Base-by-base conservation (phyloP, 2,888 invertebrate genomes). In the Hypselothyrea guttata region DNA sequence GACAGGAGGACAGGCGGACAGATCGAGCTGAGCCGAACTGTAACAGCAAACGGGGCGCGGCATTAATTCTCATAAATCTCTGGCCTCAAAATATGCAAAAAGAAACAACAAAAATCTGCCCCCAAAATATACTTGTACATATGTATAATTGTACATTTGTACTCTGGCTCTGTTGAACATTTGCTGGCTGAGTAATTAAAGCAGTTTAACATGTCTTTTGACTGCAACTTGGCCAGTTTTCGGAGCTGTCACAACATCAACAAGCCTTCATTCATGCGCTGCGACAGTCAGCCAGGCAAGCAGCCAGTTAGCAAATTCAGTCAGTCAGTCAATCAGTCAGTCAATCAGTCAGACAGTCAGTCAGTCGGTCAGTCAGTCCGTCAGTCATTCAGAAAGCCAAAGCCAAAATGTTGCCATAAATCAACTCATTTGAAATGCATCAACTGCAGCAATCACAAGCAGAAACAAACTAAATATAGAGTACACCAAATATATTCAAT, bases 381-480 rank as follows among this genome's bases (percentile, higher is more conserved):
- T 38, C 38, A 16, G 38, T 38, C 38, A 38, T n/a, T 38, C 16
- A 22, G 65, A 74, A 75, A 77, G 58, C 62, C 59, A 70, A 13
- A 37, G 66, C 76, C 77, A 53, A 79, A 77, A 84, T 70, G 64
- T 79, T 77, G 81, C 81, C 81, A 82, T 84, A 82, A 82, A 82
- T 82, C 81, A 82, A 82, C 81, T 83, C 84, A 81, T 82, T 84
- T 85, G 74, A 85, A 86, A 86, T 86, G 77, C 86, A 86, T 86
- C 85, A 86, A 85, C 82, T 75, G 78, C 75, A 78, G 85, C 84
- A 86, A 84, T 85, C 84, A 86, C 73, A 74, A 79, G 84, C 78
- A 78, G 74, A 73, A 82, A 82, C 62, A 75, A 71, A 76, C 76
- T 71, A 66, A 22, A 47, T 64, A 73, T 58, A 60, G 60, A 61